These are phyloP conservation scores for Melangyna quadrimaculata DNA, from an alignment of 2,888 invertebrate species.

Conservation along the genomic window DNA sequence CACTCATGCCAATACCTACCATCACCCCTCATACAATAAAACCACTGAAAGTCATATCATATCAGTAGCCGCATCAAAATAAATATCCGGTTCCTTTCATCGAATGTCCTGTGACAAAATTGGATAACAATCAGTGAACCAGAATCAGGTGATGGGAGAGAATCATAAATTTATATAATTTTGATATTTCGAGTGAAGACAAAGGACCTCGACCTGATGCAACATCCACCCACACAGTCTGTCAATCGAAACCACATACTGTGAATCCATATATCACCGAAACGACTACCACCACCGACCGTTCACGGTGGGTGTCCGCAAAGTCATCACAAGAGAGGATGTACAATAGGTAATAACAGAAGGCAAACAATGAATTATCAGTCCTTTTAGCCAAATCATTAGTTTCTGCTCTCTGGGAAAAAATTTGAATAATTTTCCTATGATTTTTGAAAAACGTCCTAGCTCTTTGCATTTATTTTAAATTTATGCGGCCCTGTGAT, in stretches of 20 bases:
- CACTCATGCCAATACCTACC: neutral
- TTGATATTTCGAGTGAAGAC: neutral
- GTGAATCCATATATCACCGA: neutral
- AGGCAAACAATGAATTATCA: constrained; percentile 1
- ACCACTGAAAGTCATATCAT: constrained; percentile 47
- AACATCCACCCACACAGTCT: constrained; percentile 13
- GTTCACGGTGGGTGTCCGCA: neutral
- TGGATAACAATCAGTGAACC: neutral
- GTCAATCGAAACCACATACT: constrained; percentile 34
- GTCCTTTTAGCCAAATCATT: constrained; percentile 18
- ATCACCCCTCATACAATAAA: constrained; percentile 1
- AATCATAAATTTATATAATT: constrained; percentile 28
- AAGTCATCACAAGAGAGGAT: constrained; percentile 1
- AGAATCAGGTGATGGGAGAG: constrained; percentile 27
- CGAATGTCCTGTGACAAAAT: constrained; percentile 34
- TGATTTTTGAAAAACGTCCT: neutral
- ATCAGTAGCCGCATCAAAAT: constrained; percentile 55
- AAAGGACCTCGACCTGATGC: constrained; percentile 22
- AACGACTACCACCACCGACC: neutral
- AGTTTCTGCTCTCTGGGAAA: neutral
- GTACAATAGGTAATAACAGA: too few relatives aligned
- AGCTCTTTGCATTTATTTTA: neutral
- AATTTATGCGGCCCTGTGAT: neutral
- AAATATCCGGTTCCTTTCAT: constrained; percentile 39
- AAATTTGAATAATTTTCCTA: constrained; percentile 20